Base-by-base conservation (phyloP, 2,797 vertebrate species). In the Neosilurus hyrtlii region DNA sequence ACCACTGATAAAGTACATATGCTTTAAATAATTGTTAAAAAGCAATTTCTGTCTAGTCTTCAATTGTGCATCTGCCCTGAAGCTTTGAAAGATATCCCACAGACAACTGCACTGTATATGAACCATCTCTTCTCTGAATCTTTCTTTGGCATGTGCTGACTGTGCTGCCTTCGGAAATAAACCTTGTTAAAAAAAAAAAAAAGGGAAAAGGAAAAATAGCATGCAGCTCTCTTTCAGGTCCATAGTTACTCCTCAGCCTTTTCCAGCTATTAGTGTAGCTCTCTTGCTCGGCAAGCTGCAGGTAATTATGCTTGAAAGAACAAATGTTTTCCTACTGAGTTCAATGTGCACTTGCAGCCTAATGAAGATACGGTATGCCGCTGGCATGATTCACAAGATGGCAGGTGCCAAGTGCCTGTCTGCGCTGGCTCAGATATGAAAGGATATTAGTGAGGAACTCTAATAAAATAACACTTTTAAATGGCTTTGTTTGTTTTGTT, bases 291-390 rank as follows among this genome's bases (percentile, higher is more conserved):
- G 81, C 74, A 86, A 87, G 84, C 90, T 79, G 85, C 78, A 91
- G 89, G 88, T 90, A 91, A 90, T 87, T 84, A 83, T 43, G 87
- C 90, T 86, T 86, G 86, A 91, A 90, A 82, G 81, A 83, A 72
- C 83, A 83, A 93, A 94, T 92, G 91, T 83, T 92, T 95, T 93
- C 91, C 94, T 88, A 74, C 86, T 92, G 91, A 93, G 89, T 92
- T 93, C 90, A 93, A 83, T 80, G 11, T 86, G 66, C 82, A 86
- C 84, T 79, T 78, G 56, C 51, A 82, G 67, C 89, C 79, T 84
- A 89, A 88, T 89, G 89, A 90, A 89, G 85, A 87, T 81, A 82
- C 26, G 73, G 80, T 49, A 87, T 67, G 75, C 49, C 63, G 82
- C 71, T 86, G 78, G 86, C 89, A 86, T 88, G 82, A 90, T 88